phyloP scores from a whole-genome alignment of 2,888 invertebrate species.

The Teleogryllus oceanicus region DNA sequence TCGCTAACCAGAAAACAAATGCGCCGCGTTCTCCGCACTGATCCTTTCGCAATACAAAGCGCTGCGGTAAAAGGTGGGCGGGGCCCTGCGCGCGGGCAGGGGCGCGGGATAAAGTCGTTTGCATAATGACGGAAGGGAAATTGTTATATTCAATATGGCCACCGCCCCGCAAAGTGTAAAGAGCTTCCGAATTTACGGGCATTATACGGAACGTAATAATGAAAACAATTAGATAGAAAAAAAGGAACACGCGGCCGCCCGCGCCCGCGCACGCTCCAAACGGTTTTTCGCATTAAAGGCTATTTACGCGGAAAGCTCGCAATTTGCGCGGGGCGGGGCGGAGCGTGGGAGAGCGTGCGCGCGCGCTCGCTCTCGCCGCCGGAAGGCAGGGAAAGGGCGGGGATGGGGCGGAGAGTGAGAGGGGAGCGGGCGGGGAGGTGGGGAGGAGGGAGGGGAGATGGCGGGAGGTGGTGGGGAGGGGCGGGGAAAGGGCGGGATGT shows the following conservation, averaged over 20 bases:
- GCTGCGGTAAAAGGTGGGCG: neutral
- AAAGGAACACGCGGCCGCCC: neutral
- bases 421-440: neutral
- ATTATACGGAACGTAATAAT: slow-evolving; percentile 8
- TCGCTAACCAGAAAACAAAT: neutral
- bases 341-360: too few relatives aligned
- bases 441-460: neutral
- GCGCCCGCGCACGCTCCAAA: neutral
- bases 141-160: slow-evolving; percentile 18
- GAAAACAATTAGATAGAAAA: neutral
- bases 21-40: neutral
- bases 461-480: neutral
- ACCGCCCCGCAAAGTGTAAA: neutral
- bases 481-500: neutral
- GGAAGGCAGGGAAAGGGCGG: neutral
- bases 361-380: too few relatives aligned
- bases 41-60: neutral
- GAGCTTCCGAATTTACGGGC: neutral
- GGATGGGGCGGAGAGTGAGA: neutral
- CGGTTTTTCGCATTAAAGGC: slow-evolving; percentile 10
- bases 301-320: neutral
- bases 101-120: neutral
- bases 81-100: neutral
- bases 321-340: neutral
- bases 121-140: neutral